Base-by-base conservation (phyloP, 2,888 invertebrate species). In the Branchellion lobata region DNA sequence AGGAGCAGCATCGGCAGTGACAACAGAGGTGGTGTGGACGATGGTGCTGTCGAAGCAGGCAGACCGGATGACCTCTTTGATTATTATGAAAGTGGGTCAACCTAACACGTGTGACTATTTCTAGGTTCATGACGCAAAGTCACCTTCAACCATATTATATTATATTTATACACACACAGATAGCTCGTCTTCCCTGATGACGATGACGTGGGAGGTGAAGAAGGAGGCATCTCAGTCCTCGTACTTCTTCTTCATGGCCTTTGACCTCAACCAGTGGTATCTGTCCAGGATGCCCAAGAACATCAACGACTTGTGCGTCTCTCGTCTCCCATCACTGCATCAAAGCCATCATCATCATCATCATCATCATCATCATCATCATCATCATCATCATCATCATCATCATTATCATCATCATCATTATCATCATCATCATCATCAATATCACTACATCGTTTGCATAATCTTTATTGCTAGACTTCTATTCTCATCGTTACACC, bases 231-330 rank as follows among this genome's bases (percentile, higher is more conserved):
- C 61, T 14, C 21, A 5, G 5, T 57, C 61, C 5, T 57, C 61
- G n/a, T 57, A 5, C 5, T 53, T 53, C 29, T 75, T 51, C 75
- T 51, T 75, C 53, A 5, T 75, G 1, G 31, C 11, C 31, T 75
- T 75, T 75, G 75, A 75, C 31, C 51, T 75, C 18, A 75, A 75
- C 75, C 75, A 75, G n/a, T 75, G 75, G 75, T 75, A 75, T 27
- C 53, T 51, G 27, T 47, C 47, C 2, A 40, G 51, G 29, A 75
- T 75, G 75, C 75, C 75, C 18, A 57, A 57, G 24, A 57, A 57
- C 61, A 57, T 57, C 61, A 57, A 57, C 21, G 61, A 57, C 61
- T 57, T 24, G 61, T 57, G 21, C 21, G 61, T 57, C 21, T 8
- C 18, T 8, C 18, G 8, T 47, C 18, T 47, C 8, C 18, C 18